phyloP scores from a whole-genome alignment of 2,888 invertebrate species.

The Tanypteryx hageni region DNA sequence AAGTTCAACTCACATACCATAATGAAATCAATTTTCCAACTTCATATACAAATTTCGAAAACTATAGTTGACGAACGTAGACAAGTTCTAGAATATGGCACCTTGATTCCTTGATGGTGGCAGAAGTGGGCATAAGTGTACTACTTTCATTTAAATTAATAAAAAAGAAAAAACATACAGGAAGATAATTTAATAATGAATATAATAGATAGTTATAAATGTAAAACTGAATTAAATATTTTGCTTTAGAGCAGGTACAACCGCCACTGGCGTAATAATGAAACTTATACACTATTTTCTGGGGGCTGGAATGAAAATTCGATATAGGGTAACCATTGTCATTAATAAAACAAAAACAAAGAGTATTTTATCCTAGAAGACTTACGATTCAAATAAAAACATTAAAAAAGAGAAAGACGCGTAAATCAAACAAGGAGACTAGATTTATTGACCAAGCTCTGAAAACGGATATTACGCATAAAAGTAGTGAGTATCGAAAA shows the following conservation, averaged over 20 bases:
- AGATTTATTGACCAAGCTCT: not conserved
- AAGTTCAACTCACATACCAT: not conserved
- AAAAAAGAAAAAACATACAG: not conserved
- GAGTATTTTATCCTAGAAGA: too few species aligned
- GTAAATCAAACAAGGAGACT: not conserved
- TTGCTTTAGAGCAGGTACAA: not conserved
- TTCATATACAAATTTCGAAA: slow-evolving; percentile 50
- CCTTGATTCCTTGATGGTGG: slow-evolving; percentile 37
- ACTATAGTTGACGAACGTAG: slow-evolving; percentile 31
- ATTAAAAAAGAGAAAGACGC: not conserved
- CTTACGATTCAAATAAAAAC: too few species aligned
- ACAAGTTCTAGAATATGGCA: slow-evolving; percentile 56
- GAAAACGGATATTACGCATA: too few species aligned
- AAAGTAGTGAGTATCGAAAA: too few species aligned
- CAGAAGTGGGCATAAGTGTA: slow-evolving; percentile 27
- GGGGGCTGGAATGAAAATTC: too few species aligned
- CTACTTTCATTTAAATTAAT: not conserved
- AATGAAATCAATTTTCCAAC: slow-evolving; percentile 31
- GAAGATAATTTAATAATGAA: not conserved
- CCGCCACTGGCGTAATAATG: not conserved
- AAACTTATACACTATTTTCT: not conserved
- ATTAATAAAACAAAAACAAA: too few species aligned
- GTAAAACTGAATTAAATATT: not conserved
- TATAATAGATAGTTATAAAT: not conserved
- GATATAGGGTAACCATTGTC: too few species aligned